Evolutionary conservation across 2,888 invertebrate species (phyloP).

Genomic region (Mesopsocus fuscifrons): DNA sequence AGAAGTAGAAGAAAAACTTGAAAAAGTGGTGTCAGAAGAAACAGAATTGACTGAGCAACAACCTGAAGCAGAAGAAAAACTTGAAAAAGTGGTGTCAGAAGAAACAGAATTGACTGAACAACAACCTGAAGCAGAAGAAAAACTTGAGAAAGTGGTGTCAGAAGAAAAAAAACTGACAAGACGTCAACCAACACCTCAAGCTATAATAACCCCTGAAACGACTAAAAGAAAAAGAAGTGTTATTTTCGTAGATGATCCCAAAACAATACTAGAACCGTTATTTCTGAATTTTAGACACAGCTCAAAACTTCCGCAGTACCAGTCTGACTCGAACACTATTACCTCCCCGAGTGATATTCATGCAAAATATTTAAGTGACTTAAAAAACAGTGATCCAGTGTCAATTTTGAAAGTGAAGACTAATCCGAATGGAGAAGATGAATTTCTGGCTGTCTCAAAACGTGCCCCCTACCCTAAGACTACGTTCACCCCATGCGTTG

Average conservation of each 20-base stretch:
- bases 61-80: too few relatives aligned
- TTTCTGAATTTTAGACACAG: neutral
- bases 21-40: too few relatives aligned
- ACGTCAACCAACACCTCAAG: too few relatives aligned
- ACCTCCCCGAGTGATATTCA: slow-evolving; percentile 1
- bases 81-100: too few relatives aligned
- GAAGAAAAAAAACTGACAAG: too few relatives aligned
- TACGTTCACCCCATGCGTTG: too few relatives aligned
- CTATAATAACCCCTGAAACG: too few relatives aligned
- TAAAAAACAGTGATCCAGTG: neutral
- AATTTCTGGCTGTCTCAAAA: neutral
- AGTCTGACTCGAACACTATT: neutral
- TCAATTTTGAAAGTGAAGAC: slow-evolving; percentile 4
- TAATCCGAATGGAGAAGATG: neutral
- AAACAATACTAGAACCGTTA: neutral
- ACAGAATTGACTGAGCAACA: too few relatives aligned
- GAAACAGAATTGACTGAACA: too few relatives aligned
- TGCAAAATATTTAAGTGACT: neutral
- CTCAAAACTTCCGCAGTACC: neutral
- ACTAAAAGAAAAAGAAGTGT: neutral
- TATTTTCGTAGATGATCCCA: neutral
- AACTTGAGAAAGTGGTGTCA: too few relatives aligned
- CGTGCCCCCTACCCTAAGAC: neutral
- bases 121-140: neutral
- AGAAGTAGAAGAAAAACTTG: neutral